Evolutionary conservation across 2,888 invertebrate species (phyloP), one percentile per base, ranked within the genome.

Genomic region (Noctua comes): DNA sequence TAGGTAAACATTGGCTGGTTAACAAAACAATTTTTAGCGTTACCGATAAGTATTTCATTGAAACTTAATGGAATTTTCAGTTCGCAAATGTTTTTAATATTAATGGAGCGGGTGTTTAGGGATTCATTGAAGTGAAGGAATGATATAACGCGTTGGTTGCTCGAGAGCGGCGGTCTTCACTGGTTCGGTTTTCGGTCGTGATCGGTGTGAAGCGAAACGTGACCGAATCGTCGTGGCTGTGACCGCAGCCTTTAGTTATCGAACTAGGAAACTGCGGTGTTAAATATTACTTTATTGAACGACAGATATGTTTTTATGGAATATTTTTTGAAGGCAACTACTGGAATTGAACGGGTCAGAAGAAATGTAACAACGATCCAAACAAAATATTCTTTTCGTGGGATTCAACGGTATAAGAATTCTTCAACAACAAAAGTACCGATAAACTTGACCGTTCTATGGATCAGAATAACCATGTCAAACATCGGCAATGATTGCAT

Each of bases 151-250:
- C 78, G 79, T 77, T 75, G 73, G 77, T 77, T 73, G 78, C 64
- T 31, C 46, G 31, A 75, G 76, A 77, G 79, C 73, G 77, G 69
- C 75, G 72, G 69, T 88, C 82, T 84, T 77, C 57, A 71, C 54
- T 73, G 54, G 66, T 73, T 62, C 21, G 8, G 62, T 40, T n/a
- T 66, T 43, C 70, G 57, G 51, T 88, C 90, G 90, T 91, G 91
- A 91, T 90, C 82, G 76, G 84, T 81, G 85, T 85, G 87, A 87
- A 88, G 68, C 86, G 86, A 88, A 89, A 89, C 91, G 91, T 91
- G 89, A 91, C 88, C 80, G 76, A 76, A 76, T 64, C 71, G 87
- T 82, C 80, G 79, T 73, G 71, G 73, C 76, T 64, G 64, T 51
- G 70, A 82, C 81, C 84, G 79, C 82, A 79, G 80, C 74, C 76